Conservation (phyloP, 2,888 invertebrate genomes). For the Eugnorisma glareosa region DNA sequence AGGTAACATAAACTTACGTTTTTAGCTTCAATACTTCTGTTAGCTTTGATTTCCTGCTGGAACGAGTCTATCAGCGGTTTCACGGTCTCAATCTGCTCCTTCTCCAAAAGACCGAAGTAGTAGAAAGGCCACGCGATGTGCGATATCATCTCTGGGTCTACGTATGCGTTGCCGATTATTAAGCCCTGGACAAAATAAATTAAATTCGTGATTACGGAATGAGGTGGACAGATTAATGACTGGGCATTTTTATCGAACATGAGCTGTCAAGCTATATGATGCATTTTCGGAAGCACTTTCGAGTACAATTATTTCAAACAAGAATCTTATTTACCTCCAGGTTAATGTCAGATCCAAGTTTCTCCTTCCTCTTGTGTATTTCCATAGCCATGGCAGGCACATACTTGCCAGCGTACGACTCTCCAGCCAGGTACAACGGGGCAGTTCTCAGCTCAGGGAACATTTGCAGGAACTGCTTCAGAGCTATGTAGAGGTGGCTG, state of each 20-base stretch:
- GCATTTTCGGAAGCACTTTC: neutral
- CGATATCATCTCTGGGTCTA: slow-evolving; percentile 83
- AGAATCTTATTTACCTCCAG: slow-evolving; percentile 79
- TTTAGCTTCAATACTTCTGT: slow-evolving; percentile 81
- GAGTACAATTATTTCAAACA: neutral
- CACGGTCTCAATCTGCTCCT: slow-evolving; percentile 77
- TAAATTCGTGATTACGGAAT: neutral
- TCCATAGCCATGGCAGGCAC: slow-evolving; percentile 91
- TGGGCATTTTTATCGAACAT: neutral
- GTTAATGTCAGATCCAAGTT: slow-evolving; percentile 78
- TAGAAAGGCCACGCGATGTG: slow-evolving; percentile 78
- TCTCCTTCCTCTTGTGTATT: slow-evolving; percentile 84
- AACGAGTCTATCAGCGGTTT: slow-evolving; percentile 80
- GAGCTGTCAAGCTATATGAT: neutral
- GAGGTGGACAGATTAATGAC: neutral
- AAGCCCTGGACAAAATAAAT: slow-evolving; percentile 76
- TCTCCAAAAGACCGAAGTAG: slow-evolving; percentile 82
- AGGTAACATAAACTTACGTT: slow-evolving; percentile 67
- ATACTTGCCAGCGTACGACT: slow-evolving; percentile 92
- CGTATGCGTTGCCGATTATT: slow-evolving; percentile 84
- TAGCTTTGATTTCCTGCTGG: slow-evolving; percentile 76
- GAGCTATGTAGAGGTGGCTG: slow-evolving; percentile 89
- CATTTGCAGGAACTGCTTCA: slow-evolving; percentile 91
- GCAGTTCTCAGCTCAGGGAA: slow-evolving; percentile 90
- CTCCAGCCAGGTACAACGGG: slow-evolving; percentile 92